A percentile compares a stretch with the other conserved stretches of the same genome.
These are phyloP conservation scores for Gobionotothen gibberifrons DNA, from an alignment of 2,797 vertebrate species.

Conservation along the genomic window DNA sequence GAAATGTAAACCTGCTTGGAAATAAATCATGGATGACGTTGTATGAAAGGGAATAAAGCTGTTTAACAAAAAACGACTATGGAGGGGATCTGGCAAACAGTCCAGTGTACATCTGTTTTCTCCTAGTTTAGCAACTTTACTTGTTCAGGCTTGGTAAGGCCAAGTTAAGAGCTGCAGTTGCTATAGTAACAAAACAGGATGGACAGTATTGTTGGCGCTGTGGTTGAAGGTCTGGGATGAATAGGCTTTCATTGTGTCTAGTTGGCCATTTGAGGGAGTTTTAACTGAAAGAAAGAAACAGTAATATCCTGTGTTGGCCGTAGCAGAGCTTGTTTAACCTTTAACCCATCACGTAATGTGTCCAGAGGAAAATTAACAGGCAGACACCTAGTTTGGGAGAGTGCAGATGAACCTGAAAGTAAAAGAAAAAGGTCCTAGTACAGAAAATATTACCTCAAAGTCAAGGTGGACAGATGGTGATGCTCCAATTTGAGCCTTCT, in stretches of 20 bases:
- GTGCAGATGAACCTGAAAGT: constrained; percentile 72
- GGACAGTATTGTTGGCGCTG: constrained; percentile 66
- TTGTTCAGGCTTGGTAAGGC: constrained; percentile 61
- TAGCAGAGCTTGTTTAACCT: constrained; percentile 78
- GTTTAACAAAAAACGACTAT: constrained; percentile 61
- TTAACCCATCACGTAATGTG: constrained; percentile 68
- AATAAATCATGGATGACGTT: constrained; percentile 69
- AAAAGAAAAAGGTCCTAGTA: constrained; percentile 58
- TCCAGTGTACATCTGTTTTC: constrained; percentile 73
- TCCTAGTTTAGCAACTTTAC: constrained; percentile 72
- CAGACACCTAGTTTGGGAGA: constrained; percentile 71
- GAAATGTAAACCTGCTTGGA: constrained; percentile 58
- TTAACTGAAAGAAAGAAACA: constrained; percentile 57
- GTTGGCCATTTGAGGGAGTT: constrained; percentile 57
- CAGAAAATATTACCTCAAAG: constrained; percentile 68
- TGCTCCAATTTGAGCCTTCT: constrained; percentile 61
- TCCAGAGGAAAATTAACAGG: constrained; percentile 76
- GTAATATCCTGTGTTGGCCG: constrained; percentile 80
- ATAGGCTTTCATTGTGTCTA: constrained; percentile 67
- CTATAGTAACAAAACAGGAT: constrained; percentile 85
- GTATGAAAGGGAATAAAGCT: constrained; percentile 68
- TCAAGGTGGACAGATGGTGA: constrained; percentile 81
- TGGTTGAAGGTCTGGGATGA: constrained; percentile 66
- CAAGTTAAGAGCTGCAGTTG: constrained; percentile 70
- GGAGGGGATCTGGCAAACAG: constrained; percentile 60